phyloP scores from a whole-genome alignment of 2,797 vertebrate genomes.

The Eupleurogrammus muticus region DNA sequence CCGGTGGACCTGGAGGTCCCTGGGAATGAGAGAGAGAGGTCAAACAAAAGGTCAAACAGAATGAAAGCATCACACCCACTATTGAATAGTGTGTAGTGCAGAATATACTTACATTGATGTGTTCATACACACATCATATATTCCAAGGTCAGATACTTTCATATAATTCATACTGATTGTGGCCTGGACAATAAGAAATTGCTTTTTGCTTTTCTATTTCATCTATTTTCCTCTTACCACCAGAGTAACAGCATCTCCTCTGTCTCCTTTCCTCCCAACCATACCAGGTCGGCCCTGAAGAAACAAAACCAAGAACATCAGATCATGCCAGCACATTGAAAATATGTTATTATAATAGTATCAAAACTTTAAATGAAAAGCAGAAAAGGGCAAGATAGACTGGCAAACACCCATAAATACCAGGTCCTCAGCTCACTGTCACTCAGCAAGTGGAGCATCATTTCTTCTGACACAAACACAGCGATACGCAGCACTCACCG shows the following conservation, averaged over 20 bases:
- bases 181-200: neutral
- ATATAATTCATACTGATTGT: neutral
- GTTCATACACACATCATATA: no score
- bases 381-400: no score
- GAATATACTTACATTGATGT: no score
- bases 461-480: neutral
- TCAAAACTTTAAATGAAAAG: no score
- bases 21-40: constrained; percentile 51
- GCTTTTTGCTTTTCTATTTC: neutral
- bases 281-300: constrained; percentile 91
- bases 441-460: neutral
- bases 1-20: constrained; percentile 91
- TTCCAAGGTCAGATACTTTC: neutral
- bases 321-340: no score
- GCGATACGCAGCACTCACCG: constrained; percentile 81
- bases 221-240: constrained; percentile 76
- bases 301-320: neutral
- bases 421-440: neutral
- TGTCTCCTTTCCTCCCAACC: constrained; percentile 89
- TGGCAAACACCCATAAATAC: neutral
- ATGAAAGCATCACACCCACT: neutral
- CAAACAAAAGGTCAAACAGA: neutral
- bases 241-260: constrained; percentile 82
- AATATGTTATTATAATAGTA: no score
- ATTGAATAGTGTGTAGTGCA: neutral